phyloP scores from a whole-genome alignment of 1,140 invertebrate species.

The Brevipalpus yothersi region DNA sequence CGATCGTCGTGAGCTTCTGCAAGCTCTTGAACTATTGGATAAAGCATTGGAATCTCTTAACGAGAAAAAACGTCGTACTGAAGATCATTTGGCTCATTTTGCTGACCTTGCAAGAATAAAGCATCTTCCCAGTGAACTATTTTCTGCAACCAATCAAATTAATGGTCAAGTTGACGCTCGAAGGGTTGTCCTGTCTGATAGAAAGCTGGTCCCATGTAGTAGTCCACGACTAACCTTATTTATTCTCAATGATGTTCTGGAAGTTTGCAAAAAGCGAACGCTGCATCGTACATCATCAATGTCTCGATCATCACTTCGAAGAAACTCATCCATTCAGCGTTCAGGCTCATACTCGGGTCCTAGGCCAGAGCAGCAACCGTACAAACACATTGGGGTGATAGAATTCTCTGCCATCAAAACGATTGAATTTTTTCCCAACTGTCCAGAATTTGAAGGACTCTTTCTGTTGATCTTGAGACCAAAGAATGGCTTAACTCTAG shows the following conservation, averaged over 20 bases:
- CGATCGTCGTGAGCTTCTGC: conserved; percentile 1
- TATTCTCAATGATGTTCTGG: conserved; percentile 74
- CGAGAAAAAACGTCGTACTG: conserved; percentile 84
- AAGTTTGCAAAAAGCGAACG: conserved; percentile 19
- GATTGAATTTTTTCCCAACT: neutral
- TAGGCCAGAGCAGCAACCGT: neutral
- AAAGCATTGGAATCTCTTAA: conserved; percentile 42
- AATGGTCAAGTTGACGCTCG: conserved; percentile 54
- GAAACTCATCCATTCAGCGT: neutral
- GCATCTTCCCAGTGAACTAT: conserved; percentile 42
- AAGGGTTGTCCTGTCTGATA: neutral
- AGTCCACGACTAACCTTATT: conserved; percentile 40
- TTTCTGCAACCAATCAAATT: conserved; percentile 6
- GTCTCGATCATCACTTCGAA: neutral
- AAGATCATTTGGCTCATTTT: conserved; percentile 80
- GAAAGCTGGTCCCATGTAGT: neutral
- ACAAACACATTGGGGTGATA: neutral
- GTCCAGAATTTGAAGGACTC: neutral
- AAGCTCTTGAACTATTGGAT: conserved; percentile 7
- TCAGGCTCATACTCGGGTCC: neutral
- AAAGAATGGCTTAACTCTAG: neutral
- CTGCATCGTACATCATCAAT: neutral
- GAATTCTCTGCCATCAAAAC: neutral
- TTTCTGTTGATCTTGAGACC: neutral
- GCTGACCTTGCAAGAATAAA: conserved; percentile 95